Evolutionary conservation across 2,888 invertebrate genomes (phyloP).

Genomic region (Amphipoea oculea): DNA sequence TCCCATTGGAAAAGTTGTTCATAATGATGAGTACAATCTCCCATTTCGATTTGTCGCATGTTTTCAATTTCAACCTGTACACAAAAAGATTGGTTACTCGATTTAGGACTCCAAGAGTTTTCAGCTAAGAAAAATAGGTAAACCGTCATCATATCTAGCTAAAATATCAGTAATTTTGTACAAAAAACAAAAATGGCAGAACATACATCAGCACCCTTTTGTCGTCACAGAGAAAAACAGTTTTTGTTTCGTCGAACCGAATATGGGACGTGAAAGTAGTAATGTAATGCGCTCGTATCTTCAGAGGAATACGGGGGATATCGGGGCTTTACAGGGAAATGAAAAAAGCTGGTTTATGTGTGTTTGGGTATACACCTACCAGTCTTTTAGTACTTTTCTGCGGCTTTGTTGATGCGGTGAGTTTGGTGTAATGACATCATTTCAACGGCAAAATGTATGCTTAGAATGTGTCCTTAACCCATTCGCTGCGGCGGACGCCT

Average conservation of each 20-base stretch:
- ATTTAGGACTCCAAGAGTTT: not conserved
- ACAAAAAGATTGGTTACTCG: too few relatives aligned
- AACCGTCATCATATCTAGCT: not conserved
- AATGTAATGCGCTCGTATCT: constrained; percentile 46
- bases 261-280: constrained; percentile 25
- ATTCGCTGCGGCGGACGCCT: too few relatives aligned
- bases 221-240: not conserved
- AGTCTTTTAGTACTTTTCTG: not conserved
- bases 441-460: not conserved
- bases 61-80: too few relatives aligned
- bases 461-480: not conserved
- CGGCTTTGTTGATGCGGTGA: not conserved
- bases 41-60: too few relatives aligned
- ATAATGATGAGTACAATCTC: too few relatives aligned
- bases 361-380: not conserved
- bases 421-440: not conserved
- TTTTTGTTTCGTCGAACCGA: constrained; percentile 20
- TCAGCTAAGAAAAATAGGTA: not conserved
- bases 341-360: constrained; percentile 23
- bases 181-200: not conserved
- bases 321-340: constrained; percentile 32
- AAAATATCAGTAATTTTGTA: not conserved
- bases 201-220: constrained; percentile 12
- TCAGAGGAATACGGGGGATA: constrained; percentile 30
- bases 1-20: too few relatives aligned